These are phyloP conservation scores for Ectemnius lituratus DNA, from an alignment of 2,888 invertebrate species.

Conservation along the genomic window DNA sequence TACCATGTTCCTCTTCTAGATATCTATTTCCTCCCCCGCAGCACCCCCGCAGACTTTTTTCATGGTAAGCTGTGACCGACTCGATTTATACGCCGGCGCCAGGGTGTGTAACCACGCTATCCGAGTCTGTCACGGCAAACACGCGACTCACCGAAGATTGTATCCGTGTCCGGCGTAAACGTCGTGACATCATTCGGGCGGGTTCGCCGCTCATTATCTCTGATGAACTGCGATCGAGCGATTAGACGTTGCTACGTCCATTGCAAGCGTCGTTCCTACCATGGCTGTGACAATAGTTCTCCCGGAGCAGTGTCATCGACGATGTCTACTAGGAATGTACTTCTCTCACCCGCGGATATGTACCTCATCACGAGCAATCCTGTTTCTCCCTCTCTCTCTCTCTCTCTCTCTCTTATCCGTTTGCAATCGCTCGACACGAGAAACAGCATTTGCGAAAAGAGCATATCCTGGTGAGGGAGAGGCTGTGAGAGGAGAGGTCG, in stretches of 20 bases:
- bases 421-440: too few relatives aligned
- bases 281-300: too few relatives aligned
- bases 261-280: not conserved
- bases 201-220: constrained; percentile 22
- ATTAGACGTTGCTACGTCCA: constrained; percentile 3
- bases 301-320: too few relatives aligned
- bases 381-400: too few relatives aligned
- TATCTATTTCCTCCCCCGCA: not conserved
- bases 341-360: too few relatives aligned
- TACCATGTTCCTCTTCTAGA: constrained; percentile 3
- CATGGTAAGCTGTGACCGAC: not conserved
- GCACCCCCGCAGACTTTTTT: constrained; percentile 26
- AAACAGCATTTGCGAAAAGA: not conserved
- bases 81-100: constrained; percentile 41
- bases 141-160: constrained; percentile 49
- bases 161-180: constrained; percentile 26
- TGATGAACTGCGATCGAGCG: constrained; percentile 24
- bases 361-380: too few relatives aligned
- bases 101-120: constrained; percentile 30
- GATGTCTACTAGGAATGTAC: too few relatives aligned
- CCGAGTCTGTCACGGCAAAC: constrained; percentile 50
- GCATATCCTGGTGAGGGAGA: constrained; percentile 17
- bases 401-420: too few relatives aligned
- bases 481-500: constrained; percentile 19
- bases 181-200: constrained; percentile 45